Base-by-base conservation (phyloP, 2,888 invertebrate genomes). In the Dioctria linearis region DNA sequence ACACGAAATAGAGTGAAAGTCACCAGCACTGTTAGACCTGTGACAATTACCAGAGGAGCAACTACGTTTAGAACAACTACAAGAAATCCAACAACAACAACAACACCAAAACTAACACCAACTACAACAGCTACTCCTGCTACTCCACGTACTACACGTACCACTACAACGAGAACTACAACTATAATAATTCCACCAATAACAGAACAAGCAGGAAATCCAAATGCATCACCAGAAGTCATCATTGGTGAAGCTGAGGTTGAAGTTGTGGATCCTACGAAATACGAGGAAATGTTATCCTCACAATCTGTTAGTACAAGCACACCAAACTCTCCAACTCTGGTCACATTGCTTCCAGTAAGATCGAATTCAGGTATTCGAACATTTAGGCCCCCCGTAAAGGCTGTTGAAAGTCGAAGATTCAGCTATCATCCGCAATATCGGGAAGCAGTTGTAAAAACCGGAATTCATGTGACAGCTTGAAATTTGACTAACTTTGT, bases 281-380 rank as follows among this genome's bases (percentile, higher is more conserved):
- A 88, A 80, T 89, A 89, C 82, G 89, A 89, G 78, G 89, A 89
- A 84, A 87, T 89, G 84, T 83, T 89, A 11, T 86, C 87, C 75
- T 87, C 88, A 88, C 73, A 86, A 3, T 84, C 85, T 13, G 80
- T 85, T 37, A 79, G 67, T 5, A 59, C 67, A 39, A 78, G 51
- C 6, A 87, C 87, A 63, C 84, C 86, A 6, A 85, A 88, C 83
- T 84, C 86, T 3, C 86, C 87, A 76, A 88, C 89, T n/a, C 85
- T 93, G 37, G 92, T 92, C 2, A 95, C 95, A 0, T 87, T 95
- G 61, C 89, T 95, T 80, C 95, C 95, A 1, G 95, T 93, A 0
- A 93, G 95, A 85, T 95, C 95, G 2, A 95, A 95, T 87, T 92
- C 94, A 0, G 95, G 95, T 0, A 91, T 95, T 4, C 93, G 94